Evolutionary conservation across 1,140 invertebrate genomes (phyloP).

Genomic region (Drosophila serrata): DNA sequence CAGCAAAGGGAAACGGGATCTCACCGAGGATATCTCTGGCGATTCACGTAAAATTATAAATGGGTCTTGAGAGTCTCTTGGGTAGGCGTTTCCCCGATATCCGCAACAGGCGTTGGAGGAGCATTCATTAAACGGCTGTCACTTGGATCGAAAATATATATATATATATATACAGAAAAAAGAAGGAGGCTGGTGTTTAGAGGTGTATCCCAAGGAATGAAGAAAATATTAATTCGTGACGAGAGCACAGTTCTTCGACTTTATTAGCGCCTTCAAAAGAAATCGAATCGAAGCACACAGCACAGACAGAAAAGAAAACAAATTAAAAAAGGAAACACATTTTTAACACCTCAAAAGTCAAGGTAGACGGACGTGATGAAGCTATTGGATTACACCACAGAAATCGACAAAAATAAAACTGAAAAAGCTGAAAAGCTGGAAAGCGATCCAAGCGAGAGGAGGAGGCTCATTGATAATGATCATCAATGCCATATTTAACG

Average conservation of each 20-base stretch:
- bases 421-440: constrained; percentile 2
- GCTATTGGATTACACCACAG: constrained; percentile 69
- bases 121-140: constrained; percentile 67
- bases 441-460: constrained; percentile 1
- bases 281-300: not conserved
- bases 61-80: constrained; percentile 40
- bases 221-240: constrained; percentile 76
- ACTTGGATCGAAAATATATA: constrained; percentile 9
- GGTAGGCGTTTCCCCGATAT: constrained; percentile 78
- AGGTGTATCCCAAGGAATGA: constrained; percentile 1
- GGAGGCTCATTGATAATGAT: constrained; percentile 69
- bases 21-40: constrained; percentile 38
- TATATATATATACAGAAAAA: not conserved
- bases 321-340: constrained; percentile 20
- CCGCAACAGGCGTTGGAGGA: constrained; percentile 64
- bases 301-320: not conserved
- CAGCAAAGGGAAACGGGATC: constrained; percentile 1
- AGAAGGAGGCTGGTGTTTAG: not conserved
- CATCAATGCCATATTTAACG: constrained; percentile 80
- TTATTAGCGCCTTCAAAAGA: constrained; percentile 61
- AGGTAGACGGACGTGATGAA: constrained; percentile 68
- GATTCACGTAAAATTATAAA: constrained; percentile 76
- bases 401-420: not conserved
- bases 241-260: constrained; percentile 52
- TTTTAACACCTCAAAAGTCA: constrained; percentile 68